Conservation (phyloP, 2,888 invertebrate genomes). For the Drosophila koepferae region DNA sequence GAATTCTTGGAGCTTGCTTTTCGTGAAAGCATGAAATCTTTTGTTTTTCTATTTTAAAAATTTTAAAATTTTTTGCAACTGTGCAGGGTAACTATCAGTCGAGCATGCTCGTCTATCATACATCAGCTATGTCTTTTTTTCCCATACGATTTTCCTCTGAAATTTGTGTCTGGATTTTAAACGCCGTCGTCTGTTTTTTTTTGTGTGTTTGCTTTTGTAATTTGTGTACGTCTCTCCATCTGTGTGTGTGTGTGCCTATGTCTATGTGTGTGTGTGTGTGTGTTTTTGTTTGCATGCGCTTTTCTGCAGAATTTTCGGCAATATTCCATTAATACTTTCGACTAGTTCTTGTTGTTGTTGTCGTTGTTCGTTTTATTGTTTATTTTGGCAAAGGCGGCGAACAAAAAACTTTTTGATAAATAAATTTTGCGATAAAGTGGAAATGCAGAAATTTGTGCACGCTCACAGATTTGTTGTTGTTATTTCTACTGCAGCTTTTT, state of each 20-base stretch:
- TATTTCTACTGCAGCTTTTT: conserved; percentile 38
- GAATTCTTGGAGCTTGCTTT: neutral
- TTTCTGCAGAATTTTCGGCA: conserved; percentile 78
- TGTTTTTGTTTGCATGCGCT: conserved; percentile 66
- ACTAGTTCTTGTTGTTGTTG: conserved; percentile 2
- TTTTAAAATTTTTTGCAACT: no score
- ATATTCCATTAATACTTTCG: conserved; percentile 77
- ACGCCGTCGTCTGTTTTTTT: conserved; percentile 50
- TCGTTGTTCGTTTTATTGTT: conserved; percentile 42
- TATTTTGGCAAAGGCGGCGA: conserved; percentile 55
- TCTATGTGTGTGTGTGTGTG: conserved; percentile 28
- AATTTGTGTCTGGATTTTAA: conserved; percentile 69
- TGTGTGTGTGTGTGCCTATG: conserved; percentile 30
- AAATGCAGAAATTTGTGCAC: conserved; percentile 62
- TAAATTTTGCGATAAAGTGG: conserved; percentile 71
- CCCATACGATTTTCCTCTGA: conserved; percentile 39
- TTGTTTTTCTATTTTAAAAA: no score
- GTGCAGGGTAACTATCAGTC: neutral
- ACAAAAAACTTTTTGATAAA: conserved; percentile 66
- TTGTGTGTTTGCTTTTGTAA: conserved; percentile 69
- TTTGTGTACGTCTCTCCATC: conserved; percentile 39
- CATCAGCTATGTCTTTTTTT: neutral
- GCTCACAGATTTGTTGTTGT: conserved; percentile 2
- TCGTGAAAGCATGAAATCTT: no score
- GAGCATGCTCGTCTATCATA: neutral